phyloP scores from a whole-genome alignment of 2,113 vertebrate species.

The Sciurus niger region DNA sequence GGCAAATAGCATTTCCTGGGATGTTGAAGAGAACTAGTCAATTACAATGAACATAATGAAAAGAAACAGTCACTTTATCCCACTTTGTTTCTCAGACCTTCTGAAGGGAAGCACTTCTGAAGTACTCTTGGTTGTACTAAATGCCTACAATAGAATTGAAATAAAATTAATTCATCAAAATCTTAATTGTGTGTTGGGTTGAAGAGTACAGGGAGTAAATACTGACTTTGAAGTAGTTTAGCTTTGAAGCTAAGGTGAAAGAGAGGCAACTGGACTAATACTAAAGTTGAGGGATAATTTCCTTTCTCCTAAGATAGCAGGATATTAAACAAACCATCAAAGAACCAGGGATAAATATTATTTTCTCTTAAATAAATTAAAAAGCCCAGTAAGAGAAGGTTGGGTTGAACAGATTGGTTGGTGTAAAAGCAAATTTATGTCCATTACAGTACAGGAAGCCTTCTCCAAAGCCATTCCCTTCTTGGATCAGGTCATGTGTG shows the following conservation, averaged over 20 bases:
- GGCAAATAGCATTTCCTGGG: background rate
- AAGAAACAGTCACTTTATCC: background rate
- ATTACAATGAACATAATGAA: background rate
- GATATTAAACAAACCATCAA: conserved; percentile 42
- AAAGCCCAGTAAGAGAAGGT: background rate
- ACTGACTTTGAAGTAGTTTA: background rate
- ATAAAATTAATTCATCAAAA: conserved; percentile 26
- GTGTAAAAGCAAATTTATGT: background rate
- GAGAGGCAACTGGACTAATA: background rate
- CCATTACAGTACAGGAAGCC: background rate
- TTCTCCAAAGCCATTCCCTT: background rate
- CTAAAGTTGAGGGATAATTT: background rate
- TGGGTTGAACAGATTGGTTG: background rate
- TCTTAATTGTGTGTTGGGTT: background rate
- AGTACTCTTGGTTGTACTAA: background rate
- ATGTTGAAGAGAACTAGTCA: background rate
- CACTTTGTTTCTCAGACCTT: background rate
- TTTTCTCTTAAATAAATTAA: conserved; percentile 11
- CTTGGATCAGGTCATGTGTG: no score
- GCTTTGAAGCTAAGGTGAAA: conserved; percentile 54
- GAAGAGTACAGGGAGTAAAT: background rate
- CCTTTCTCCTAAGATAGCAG: conserved; percentile 20
- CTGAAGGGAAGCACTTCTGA: background rate
- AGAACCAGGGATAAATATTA: background rate
- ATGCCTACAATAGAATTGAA: background rate